Percentiles rank a stretch among this genome's conserved stretches.
These are phyloP conservation scores for Hephaestus fuliginosus DNA, from an alignment of 2,797 vertebrate genomes.

Conservation along the genomic window DNA sequence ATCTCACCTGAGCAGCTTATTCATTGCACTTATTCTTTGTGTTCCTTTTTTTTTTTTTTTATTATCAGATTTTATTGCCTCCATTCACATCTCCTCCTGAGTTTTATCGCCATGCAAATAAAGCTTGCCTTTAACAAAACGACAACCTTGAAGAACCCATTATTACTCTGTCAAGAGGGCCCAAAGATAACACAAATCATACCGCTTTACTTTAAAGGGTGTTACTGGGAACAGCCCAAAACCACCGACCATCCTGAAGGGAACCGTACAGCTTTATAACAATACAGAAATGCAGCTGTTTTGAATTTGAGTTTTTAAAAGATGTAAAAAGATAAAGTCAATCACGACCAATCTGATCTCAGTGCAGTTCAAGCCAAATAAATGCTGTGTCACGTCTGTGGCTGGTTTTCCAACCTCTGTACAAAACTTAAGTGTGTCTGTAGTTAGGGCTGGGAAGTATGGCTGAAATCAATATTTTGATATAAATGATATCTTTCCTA, in stretches of 20 bases:
- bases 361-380: not conserved
- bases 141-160: not conserved
- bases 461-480: no score
- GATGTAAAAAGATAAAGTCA: not conserved
- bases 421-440: not conserved
- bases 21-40: not conserved
- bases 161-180: not conserved
- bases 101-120: slow-evolving; percentile 34
- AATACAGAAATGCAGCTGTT: not conserved
- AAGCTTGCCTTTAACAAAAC: slow-evolving; percentile 19
- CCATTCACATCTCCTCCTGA: not conserved
- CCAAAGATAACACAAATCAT: not conserved
- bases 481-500: not conserved
- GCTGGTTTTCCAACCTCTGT: not conserved
- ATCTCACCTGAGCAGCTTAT: slow-evolving; percentile 7
- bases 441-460: no score
- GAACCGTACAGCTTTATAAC: not conserved
- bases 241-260: not conserved
- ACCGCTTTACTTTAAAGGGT: not conserved
- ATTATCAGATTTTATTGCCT: slow-evolving; percentile 20
- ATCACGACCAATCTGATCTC: not conserved
- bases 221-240: slow-evolving; percentile 13
- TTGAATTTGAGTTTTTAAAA: not conserved
- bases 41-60: not conserved
- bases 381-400: not conserved